Conservation (phyloP, 2,797 vertebrate species). For the Myotis pilosus region DNA sequence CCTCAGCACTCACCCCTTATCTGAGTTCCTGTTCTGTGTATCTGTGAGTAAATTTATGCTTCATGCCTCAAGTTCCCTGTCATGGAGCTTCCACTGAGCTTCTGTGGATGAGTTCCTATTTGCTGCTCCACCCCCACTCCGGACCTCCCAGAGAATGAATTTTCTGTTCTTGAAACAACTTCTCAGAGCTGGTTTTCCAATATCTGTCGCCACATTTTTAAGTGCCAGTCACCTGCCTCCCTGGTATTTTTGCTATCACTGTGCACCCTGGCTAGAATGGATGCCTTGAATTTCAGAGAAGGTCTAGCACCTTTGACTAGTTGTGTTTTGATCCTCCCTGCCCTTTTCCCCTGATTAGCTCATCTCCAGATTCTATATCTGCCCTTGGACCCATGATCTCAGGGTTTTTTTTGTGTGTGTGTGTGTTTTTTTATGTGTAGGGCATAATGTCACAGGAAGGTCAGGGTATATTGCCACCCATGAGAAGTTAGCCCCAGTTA, state of each 20-base stretch:
- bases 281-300: background rate
- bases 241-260: background rate
- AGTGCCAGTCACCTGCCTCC: background rate
- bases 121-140: no score
- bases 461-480: no score
- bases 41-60: background rate
- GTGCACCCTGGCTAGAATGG: background rate
- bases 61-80: background rate
- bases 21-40: constrained; percentile 2
- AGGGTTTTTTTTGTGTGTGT: no score
- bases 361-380: background rate
- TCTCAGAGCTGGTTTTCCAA: background rate
- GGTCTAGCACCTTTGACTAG: background rate
- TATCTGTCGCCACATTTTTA: background rate
- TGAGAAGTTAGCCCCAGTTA: no score
- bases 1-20: background rate
- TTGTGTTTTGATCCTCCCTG: background rate
- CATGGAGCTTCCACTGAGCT: background rate
- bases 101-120: background rate
- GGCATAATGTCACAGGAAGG: no score
- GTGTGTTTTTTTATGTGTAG: no score
- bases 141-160: background rate
- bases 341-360: background rate
- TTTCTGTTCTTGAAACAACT: background rate
- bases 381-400: background rate